Percentiles rank a stretch among this genome's conserved stretches.
phyloP scores from a whole-genome alignment of 2,888 invertebrate genomes.

The Trypoxylon attenuatum region DNA sequence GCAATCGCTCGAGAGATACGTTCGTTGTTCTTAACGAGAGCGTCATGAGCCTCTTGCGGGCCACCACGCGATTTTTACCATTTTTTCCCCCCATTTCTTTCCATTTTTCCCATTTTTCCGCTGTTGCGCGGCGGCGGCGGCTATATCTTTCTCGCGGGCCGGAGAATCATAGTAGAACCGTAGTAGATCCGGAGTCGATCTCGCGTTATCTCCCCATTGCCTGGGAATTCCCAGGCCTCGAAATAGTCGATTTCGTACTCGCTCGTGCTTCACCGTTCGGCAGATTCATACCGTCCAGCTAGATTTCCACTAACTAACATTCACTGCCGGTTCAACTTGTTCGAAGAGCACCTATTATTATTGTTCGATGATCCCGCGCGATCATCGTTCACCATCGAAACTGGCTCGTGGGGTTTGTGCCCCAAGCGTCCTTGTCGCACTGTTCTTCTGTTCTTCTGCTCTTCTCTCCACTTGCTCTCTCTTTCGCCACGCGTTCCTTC shows the following conservation, averaged over 20 bases:
- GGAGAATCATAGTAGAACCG: too few relatives aligned
- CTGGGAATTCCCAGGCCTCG: neutral
- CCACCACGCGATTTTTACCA: slow-evolving; percentile 9
- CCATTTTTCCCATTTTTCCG: neutral
- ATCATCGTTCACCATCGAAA: too few relatives aligned
- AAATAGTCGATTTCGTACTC: neutral
- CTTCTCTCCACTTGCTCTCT: slow-evolving; percentile 2
- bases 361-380: neutral
- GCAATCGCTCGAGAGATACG: slow-evolving; percentile 27
- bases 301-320: neutral
- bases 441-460: neutral
- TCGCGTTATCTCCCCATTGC: slow-evolving; percentile 1
- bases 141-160: too few relatives aligned
- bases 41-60: slow-evolving; percentile 6
- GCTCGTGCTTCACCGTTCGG: neutral
- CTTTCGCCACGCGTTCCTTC: neutral
- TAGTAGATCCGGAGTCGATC: neutral
- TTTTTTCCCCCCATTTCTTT: neutral
- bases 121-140: too few relatives aligned
- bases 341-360: neutral
- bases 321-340: too few relatives aligned
- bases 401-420: neutral
- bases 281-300: neutral
- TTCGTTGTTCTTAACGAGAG: slow-evolving; percentile 28
- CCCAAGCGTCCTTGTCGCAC: too few relatives aligned